These are phyloP conservation scores for Eilema sororculum DNA, from an alignment of 2,888 invertebrate genomes.

Conservation along the genomic window DNA sequence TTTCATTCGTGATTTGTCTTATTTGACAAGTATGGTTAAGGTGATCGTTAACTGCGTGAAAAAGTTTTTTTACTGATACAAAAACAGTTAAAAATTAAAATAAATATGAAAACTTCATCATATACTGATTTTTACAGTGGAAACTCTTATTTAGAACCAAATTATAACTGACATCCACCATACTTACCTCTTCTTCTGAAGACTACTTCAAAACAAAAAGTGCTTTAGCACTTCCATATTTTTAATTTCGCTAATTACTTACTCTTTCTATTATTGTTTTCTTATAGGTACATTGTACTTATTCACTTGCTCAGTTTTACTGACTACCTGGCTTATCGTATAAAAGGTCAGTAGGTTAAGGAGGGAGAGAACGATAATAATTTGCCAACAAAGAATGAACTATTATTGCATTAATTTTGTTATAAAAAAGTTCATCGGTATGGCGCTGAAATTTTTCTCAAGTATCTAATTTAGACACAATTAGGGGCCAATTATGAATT, in stretches of 20 bases:
- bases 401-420: conserved; percentile 20
- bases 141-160: neutral
- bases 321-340: neutral
- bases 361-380: conserved; percentile 12
- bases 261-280: neutral
- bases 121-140: neutral
- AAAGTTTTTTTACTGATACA: neutral
- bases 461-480: conserved; percentile 55
- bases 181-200: neutral
- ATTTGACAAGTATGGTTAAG: no score
- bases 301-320: neutral
- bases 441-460: conserved; percentile 33
- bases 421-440: conserved; percentile 17
- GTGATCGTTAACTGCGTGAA: no score
- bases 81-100: neutral
- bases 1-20: no score
- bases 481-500: conserved; percentile 79
- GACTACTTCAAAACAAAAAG: no score
- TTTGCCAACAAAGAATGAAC: conserved; percentile 6
- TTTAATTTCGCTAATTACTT: neutral
- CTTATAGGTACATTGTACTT: neutral
- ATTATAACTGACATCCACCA: neutral
- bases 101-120: neutral
- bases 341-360: neutral
- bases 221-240: neutral